Evolutionary conservation across 2,888 invertebrate species (phyloP), one percentile per base, ranked within the genome.

Genomic region (Ceraclea dissimilis): DNA sequence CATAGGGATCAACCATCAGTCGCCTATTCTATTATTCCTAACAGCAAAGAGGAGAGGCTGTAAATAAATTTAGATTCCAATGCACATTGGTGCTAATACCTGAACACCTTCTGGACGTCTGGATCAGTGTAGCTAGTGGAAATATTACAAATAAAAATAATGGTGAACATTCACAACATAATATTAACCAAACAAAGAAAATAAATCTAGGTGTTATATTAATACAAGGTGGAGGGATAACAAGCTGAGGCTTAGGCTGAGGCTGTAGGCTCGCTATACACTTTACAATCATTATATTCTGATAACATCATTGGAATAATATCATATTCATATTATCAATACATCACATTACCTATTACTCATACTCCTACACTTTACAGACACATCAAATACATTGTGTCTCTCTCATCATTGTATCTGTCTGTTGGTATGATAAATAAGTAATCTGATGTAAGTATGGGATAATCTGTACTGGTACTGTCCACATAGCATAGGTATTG

Each of bases 21-120:
- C n/a, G n/a, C n/a, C n/a, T n/a, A n/a, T n/a, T n/a, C n/a, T n/a
- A 13, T n/a, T 39, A 39, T 39, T 39, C 39, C 82, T 82, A 78
- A 75, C 83, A 85, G 87, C 88, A 88, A 88, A 88, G 88, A 88
- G 88, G 88, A 88, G 88, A 88, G 85, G 75, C 88, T 87, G 87
- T 83, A 82, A 85, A 73, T 47, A 50, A 43, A 54, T 52, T 49
- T 48, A 16, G 34, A 53, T 47, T 8, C 39, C 46, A 47, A 44
- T 22, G 20, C 33, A 52, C 49, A 39, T 39, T 8, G 39, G 13
- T 33, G 62, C 59, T 62, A 60, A 62, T 60, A 56, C 48, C 58
- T 49, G 55, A 55, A 49, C 26, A 57, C 55, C 54, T 49, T 47
- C 51, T 56, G 56, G 56, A 55, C 47, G 31, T 53, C 26, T 51